Conservation (phyloP, 2,797 vertebrate species). For the Chaetodon trifasciatus region DNA sequence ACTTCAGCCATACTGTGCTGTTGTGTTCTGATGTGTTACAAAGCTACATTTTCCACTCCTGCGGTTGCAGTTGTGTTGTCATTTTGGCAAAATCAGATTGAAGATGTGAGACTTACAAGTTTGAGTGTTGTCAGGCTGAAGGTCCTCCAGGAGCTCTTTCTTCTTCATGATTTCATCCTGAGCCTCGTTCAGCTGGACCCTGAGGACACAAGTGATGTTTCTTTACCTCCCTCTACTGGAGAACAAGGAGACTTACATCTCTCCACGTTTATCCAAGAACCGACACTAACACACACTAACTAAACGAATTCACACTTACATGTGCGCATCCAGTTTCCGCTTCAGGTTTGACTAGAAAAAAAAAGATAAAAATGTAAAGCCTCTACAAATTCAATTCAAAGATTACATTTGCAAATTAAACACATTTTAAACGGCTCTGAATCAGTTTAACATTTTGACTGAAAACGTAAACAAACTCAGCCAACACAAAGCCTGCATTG, state of each 20-base stretch:
- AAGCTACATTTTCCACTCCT: background rate
- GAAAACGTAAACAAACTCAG: slow-evolving; percentile 2
- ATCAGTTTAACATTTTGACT: slow-evolving; percentile 9
- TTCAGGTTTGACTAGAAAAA: slow-evolving; percentile 93
- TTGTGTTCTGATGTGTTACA: no score
- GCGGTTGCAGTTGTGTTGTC: background rate
- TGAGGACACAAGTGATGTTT: slow-evolving; percentile 59
- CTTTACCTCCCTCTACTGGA: slow-evolving; percentile 32
- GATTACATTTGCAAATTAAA: slow-evolving; percentile 5
- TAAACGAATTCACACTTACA: slow-evolving; percentile 88
- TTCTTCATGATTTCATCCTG: slow-evolving; percentile 98
- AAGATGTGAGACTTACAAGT: slow-evolving; percentile 84
- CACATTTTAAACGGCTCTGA: background rate
- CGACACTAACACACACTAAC: background rate
- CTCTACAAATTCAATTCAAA: background rate
- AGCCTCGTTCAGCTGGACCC: slow-evolving; percentile 96
- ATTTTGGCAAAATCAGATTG: background rate
- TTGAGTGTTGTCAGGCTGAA: slow-evolving; percentile 93
- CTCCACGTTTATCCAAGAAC: background rate
- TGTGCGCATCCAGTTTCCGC: slow-evolving; percentile 95
- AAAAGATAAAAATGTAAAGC: background rate
- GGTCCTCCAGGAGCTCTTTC: slow-evolving; percentile 94
- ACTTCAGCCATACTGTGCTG: background rate
- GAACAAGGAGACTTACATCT: background rate
- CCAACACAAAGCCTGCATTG: slow-evolving; percentile 11